Evolutionary conservation across 2,113 vertebrate species (phyloP), one percentile per base, ranked within the genome.

Genomic region (Spea multiplicata): DNA sequence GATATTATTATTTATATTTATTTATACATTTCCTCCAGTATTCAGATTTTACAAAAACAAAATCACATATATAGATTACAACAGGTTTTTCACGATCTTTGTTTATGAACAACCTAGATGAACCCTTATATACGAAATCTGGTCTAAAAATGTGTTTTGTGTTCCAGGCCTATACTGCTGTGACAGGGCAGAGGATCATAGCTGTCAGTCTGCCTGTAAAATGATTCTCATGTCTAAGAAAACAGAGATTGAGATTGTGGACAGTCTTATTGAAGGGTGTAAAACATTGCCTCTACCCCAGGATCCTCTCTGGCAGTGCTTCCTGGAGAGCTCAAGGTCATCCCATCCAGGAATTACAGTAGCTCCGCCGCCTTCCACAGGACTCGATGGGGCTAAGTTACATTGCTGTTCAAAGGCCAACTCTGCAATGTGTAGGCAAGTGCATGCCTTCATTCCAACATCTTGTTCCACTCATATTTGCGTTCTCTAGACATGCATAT

Each of bases 341-440:
- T 93, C 93, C 66, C 90, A 95, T 72, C 93, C 93, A 5, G 93
- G 92, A 10, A 88, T 95, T 72, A 95, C 93, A n/a, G 84, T 92
- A 14, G 95, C 96, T 73, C 91, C 94, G 30, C 93, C 95, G 8
- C 94, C 95, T 74, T 94, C 95, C 0, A 93, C 92, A 44, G 97
- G 96, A 86, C 94, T 98, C 0, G 97, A 98, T 91, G 93, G 94
- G 12, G 97, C 97, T 80, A 99, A 99, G 86, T 89, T 99, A 83
- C 97, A 98, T 85, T 99, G 97, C 87, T 99, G 97, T 90, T 93
- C 95, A 71, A 99, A 99, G 89, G 97, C 97, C 61, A 99, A 98
- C 88, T 96, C 96, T 47, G 96, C 96, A 55, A 88, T 86, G 0
- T 99, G 97, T 92, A 95, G 97, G 97, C 98, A 82, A 84, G 92